Conservation (phyloP, 2,797 vertebrate species). For the Hypotaenidia okinawae region DNA sequence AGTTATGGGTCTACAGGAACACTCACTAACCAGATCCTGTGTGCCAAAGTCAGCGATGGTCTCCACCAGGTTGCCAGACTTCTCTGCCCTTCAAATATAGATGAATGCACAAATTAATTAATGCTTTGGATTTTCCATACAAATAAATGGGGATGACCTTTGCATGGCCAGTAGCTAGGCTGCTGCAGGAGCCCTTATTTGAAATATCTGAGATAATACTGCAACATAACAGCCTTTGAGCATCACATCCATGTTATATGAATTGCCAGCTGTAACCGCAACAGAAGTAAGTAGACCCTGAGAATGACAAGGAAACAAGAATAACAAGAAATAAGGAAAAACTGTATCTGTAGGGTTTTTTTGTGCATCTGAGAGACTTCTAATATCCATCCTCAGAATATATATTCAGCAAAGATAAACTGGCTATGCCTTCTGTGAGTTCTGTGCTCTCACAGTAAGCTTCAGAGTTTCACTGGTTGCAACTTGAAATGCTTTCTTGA, state of each 20-base stretch:
- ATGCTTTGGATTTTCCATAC: not conserved
- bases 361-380: not conserved
- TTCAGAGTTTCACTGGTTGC: not conserved
- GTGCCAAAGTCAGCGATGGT: not conserved
- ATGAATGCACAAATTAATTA: not conserved
- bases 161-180: not conserved
- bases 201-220: not conserved
- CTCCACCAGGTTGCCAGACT: not conserved
- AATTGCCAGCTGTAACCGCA: not conserved
- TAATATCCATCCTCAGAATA: not conserved
- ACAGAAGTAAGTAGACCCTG: not conserved
- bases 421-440: not conserved
- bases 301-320: not conserved
- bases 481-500: not conserved
- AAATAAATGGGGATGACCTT: not conserved
- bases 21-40: not conserved
- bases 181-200: not conserved
- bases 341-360: not conserved
- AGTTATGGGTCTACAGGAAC: not conserved
- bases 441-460: not conserved
- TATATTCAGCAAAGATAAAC: not conserved
- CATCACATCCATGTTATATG: fast-evolving
- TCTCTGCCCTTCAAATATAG: not conserved
- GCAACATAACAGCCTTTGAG: not conserved
- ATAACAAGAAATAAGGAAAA: not conserved